A percentile compares a stretch with the other conserved stretches of the same genome.
Evolutionary conservation across 92 coral and sea anemone genomes (phyloP).

Genomic region (Umimayanthus kanabou): DNA sequence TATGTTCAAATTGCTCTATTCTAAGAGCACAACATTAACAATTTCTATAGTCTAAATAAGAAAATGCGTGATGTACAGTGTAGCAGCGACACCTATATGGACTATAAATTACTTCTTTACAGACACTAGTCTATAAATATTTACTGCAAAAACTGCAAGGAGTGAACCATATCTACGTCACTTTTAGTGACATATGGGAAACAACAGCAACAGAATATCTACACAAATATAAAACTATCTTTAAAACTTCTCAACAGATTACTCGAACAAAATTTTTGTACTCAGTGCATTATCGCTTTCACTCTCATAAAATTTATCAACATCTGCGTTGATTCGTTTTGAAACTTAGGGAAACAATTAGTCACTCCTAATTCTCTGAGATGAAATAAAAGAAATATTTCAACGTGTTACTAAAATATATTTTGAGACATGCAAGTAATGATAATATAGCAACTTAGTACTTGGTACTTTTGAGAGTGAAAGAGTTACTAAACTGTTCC

Average conservation of each 20-base stretch:
- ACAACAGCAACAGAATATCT: not conserved
- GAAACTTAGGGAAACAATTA: no score
- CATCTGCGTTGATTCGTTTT: no score
- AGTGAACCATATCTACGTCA: conserved; percentile 9
- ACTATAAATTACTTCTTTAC: not conserved
- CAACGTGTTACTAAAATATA: no score
- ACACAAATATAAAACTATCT: not conserved
- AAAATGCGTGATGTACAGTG: not conserved
- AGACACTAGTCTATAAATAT: not conserved
- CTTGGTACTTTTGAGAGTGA: not conserved
- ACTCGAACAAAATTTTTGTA: not conserved
- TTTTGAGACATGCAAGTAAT: not conserved
- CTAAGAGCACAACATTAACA: not conserved
- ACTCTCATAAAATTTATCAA: no score
- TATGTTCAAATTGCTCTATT: no score
- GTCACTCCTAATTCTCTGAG: no score
- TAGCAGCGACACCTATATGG: not conserved
- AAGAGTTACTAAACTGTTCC: not conserved
- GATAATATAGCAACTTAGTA: not conserved
- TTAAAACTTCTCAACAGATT: not conserved
- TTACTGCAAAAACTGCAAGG: not conserved
- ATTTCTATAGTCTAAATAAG: not conserved
- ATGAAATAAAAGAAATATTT: no score
- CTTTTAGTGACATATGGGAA: conserved; percentile 7
- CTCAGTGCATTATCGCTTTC: not conserved